These are phyloP conservation scores for Dendropsophus ebraccatus DNA, from an alignment of 2,113 vertebrate species.

Conservation along the genomic window DNA sequence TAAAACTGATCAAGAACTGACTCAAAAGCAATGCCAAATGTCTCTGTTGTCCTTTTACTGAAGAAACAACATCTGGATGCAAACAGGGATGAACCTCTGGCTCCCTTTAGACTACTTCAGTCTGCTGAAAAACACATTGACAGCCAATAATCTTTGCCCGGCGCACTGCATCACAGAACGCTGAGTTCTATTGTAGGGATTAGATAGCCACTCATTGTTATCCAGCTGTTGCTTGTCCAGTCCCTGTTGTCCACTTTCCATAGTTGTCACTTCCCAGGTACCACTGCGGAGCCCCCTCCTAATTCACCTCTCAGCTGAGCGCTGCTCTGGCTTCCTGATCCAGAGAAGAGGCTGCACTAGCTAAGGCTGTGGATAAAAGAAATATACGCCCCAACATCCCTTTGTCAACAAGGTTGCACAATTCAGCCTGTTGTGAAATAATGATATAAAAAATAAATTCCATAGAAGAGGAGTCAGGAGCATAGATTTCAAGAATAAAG, in stretches of 20 bases:
- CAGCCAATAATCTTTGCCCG: not conserved
- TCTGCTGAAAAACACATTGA: constrained; percentile 5
- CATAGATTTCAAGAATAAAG: constrained; percentile 57
- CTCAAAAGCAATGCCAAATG: not conserved
- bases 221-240: constrained; percentile 14
- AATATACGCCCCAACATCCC: constrained; percentile 55
- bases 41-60: not conserved
- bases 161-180: not conserved
- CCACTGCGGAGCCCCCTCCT: constrained; percentile 21
- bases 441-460: constrained; percentile 60
- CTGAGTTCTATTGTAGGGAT: not conserved
- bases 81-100: constrained; percentile 13
- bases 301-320: constrained; percentile 24
- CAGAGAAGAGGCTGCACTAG: constrained; percentile 43
- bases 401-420: constrained; percentile 59
- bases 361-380: constrained; percentile 31
- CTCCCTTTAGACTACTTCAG: constrained; percentile 6
- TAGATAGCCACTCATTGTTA: constrained; percentile 15
- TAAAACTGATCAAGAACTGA: not conserved
- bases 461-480: constrained; percentile 61
- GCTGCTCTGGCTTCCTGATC: constrained; percentile 37
- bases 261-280: constrained; percentile 25
- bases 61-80: constrained; percentile 30
- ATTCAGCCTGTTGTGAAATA: constrained; percentile 61
- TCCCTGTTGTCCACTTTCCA: not conserved